Evolutionary conservation across 2,888 invertebrate genomes (phyloP).

Genomic region (Lissocephala sabroskyi): DNA sequence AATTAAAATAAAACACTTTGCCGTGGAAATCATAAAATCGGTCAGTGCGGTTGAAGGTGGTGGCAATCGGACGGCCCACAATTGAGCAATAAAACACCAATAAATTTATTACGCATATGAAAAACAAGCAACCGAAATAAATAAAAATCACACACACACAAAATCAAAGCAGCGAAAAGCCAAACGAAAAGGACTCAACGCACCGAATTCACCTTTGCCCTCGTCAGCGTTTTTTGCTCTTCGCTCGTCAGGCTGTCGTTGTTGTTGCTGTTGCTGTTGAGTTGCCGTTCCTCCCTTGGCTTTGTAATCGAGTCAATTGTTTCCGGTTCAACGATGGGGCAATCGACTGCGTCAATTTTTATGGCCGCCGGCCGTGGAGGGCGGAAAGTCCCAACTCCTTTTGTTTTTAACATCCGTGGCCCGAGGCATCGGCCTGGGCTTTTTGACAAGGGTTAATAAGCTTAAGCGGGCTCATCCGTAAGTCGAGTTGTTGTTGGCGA

Average conservation of each 20-base stretch:
- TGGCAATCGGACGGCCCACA: no score
- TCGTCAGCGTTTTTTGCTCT: background rate
- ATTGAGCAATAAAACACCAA: slow-evolving; percentile 10
- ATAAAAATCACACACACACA: background rate
- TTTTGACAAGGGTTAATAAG: slow-evolving; percentile 60
- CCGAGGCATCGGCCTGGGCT: slow-evolving; percentile 17
- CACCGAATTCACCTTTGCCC: background rate
- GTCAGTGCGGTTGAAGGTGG: slow-evolving; percentile 43
- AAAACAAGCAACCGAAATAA: slow-evolving; percentile 16
- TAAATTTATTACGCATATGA: slow-evolving; percentile 13
- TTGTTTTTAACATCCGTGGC: slow-evolving; percentile 39
- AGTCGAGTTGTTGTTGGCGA: background rate
- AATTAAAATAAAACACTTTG: slow-evolving; percentile 51
- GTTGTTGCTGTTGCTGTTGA: slow-evolving; percentile 30
- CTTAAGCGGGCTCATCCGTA: slow-evolving; percentile 8
- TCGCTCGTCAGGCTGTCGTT: no score
- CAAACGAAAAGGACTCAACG: background rate
- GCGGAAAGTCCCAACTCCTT: slow-evolving; percentile 9
- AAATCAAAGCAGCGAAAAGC: background rate
- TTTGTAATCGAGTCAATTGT: slow-evolving; percentile 61
- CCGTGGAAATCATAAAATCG: slow-evolving; percentile 22
- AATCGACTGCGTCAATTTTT: slow-evolving; percentile 58
- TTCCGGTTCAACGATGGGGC: slow-evolving; percentile 58
- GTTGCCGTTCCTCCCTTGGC: slow-evolving; percentile 38
- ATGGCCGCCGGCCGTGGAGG: slow-evolving; percentile 27